Base-by-base conservation (phyloP, 2,888 invertebrate species). In the Tipula lateralis region DNA sequence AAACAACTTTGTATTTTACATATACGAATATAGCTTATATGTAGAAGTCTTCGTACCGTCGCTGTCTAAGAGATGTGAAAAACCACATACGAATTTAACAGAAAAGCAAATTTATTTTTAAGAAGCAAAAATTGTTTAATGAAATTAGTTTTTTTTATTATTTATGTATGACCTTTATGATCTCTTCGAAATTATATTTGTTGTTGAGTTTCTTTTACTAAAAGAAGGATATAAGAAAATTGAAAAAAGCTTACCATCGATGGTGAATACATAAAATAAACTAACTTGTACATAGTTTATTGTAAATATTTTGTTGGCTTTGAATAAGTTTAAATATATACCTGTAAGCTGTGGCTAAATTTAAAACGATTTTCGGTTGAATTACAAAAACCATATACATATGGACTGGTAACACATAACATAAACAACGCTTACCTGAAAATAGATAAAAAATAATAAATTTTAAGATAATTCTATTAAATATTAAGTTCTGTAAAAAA, bases 51-150 rank as follows among this genome's bases (percentile, higher is more conserved):
- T 66, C 66, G 66, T 66, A 24, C 66, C 66, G 24, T 66, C 66
- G 66, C 24, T 24, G 66, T 9, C 66, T 50, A 66, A 66, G 66
- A 66, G 5, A 2, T 9, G 24, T 24, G 24, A 66, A 66, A 3
- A 2, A 66, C 66, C 66, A 24, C 24, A 66, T 66, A 66, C 19
- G 66, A 66, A 24, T 66, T 66, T 66, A 24, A 24, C 66, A 24
- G 24, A 66, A 24, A 66, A 50, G 24, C 19, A 9, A 9, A 66
- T 66, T 24, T 66, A 24, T 66, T 66, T 66, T 66, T 13, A 66
- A 66, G 66, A 66, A 66, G 66, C 66, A 66, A 66, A 66, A 66
- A 66, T 66, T 66, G 66, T 66, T 66, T 66, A 66, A 66, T 66
- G 66, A 66, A 66, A 66, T 66, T 66, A 66, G 66, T 66, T 66